Conservation (phyloP, 2,113 vertebrate genomes). For the Raja brachyura region DNA sequence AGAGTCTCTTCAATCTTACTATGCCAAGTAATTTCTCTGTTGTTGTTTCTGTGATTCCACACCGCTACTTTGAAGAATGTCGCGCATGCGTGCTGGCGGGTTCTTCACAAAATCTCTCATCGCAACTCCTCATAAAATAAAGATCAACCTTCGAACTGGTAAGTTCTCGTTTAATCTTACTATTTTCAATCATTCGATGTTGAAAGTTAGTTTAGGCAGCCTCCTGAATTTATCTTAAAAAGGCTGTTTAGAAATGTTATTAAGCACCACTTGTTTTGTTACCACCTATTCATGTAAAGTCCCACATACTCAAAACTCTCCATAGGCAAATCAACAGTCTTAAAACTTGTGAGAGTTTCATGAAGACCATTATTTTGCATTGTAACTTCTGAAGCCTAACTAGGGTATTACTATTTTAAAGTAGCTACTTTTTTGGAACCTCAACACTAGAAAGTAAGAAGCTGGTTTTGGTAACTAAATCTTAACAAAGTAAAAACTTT, state of each 20-base stretch:
- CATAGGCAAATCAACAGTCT: neutral
- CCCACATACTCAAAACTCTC: neutral
- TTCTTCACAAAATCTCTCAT: too few relatives aligned
- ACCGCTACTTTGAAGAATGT: too few relatives aligned
- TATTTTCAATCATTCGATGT: conserved; percentile 21
- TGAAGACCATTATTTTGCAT: neutral
- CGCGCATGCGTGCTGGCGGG: too few relatives aligned
- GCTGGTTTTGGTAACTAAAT: neutral
- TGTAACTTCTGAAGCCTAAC: conserved; percentile 7
- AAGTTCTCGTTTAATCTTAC: too few relatives aligned
- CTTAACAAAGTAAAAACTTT: too few relatives aligned
- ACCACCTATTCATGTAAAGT: neutral
- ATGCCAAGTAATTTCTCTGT: too few relatives aligned
- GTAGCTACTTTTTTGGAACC: neutral
- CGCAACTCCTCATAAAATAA: too few relatives aligned
- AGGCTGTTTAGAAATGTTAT: neutral
- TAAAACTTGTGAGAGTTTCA: too few relatives aligned
- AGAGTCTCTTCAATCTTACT: too few relatives aligned
- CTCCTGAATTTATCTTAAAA: neutral
- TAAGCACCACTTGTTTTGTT: neutral
- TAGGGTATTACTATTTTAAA: neutral
- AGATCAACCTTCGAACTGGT: too few relatives aligned
- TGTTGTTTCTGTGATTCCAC: too few relatives aligned
- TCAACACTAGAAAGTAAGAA: neutral
- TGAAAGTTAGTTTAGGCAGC: neutral